These are phyloP conservation scores for Myxocyprinus asiaticus DNA, from an alignment of 2,113 vertebrate species.

Conservation along the genomic window DNA sequence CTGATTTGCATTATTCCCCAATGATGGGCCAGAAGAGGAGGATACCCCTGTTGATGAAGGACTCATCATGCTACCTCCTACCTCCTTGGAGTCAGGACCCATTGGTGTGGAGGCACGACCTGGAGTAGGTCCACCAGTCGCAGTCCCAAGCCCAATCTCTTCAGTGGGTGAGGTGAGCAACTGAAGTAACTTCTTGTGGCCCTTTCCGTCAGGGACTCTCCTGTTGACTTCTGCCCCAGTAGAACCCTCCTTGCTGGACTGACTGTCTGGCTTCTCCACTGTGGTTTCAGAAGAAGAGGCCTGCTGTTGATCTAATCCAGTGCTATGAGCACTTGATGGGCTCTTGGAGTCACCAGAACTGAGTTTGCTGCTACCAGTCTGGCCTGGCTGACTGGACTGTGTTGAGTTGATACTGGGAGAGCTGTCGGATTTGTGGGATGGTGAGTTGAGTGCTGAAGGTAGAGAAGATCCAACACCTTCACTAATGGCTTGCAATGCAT, in stretches of 20 bases:
- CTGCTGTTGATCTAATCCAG: conserved; percentile 59
- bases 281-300: conserved; percentile 81
- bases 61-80: conserved; percentile 80
- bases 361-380: conserved; percentile 70
- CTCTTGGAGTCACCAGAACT: conserved; percentile 85
- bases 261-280: conserved; percentile 84
- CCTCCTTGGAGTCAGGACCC: conserved; percentile 83
- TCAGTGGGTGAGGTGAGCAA: conserved; percentile 91
- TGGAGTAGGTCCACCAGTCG: conserved; percentile 54
- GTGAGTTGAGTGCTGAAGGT: conserved; percentile 88
- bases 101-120: conserved; percentile 61
- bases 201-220: conserved; percentile 82
- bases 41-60: conserved; percentile 90
- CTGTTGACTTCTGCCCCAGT: conserved; percentile 76
- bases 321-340: conserved; percentile 78
- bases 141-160: conserved; percentile 72
- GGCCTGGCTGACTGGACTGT: conserved; percentile 69
- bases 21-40: conserved; percentile 78
- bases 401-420: conserved; percentile 84
- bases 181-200: conserved; percentile 95
- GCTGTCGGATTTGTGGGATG: conserved; percentile 86
- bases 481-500: conserved; percentile 96
- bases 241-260: conserved; percentile 80
- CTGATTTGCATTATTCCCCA: conserved; percentile 60
- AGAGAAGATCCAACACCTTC: conserved; percentile 94